Base-by-base conservation (phyloP, 92 coral and sea anemone genomes). In the Parazoanthus darwini region DNA sequence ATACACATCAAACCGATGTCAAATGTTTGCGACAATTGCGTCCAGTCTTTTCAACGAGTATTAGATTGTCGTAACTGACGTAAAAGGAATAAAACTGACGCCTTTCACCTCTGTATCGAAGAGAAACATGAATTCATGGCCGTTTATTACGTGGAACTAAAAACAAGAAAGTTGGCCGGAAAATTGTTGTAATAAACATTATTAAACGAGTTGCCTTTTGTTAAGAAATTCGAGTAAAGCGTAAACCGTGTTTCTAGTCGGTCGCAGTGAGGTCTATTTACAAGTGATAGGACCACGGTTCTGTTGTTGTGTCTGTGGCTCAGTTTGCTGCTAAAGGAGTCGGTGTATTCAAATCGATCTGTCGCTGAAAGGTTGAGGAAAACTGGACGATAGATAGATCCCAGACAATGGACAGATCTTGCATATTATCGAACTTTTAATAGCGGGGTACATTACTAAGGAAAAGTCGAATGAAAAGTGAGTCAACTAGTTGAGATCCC, bases 311-410 rank as follows among this genome's bases (percentile, higher is more conserved):
- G 46, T 44, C 48, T 84, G 87, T 4, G 67, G 29, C 42, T 71
- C 65, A 20, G 54, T n/a, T 23, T 79, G 13, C 44, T 42, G 1
- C 75, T 10, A 39, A 39, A 82, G 8, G 25, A 18, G 3, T 42
- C 35, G n/a, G 74, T 51, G 9, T 33, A 51, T 54, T 76, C 38
- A 54, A 33, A 35, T 56, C 74, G 25, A 51, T 29, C 68, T 84
- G 87, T 68, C 68, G 48, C 44, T 73, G 78, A 84, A 25, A 71
- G 87, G n/a, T 71, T 71, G 25, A 11, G 43, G 78, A 70, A 72
- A 72, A 46, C 67, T 79, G 67, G 22, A 25, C 36, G 82, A 46
- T 79, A 23, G 82, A 79, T 72, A 13, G 18, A 71, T 42, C 44
- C 68, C 44, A 71, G 18, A 44, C 43, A 46, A 70, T 23, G 26